Conservation (phyloP, 2,113 vertebrate species). For the Boulengeromyrus knoepffleri region DNA sequence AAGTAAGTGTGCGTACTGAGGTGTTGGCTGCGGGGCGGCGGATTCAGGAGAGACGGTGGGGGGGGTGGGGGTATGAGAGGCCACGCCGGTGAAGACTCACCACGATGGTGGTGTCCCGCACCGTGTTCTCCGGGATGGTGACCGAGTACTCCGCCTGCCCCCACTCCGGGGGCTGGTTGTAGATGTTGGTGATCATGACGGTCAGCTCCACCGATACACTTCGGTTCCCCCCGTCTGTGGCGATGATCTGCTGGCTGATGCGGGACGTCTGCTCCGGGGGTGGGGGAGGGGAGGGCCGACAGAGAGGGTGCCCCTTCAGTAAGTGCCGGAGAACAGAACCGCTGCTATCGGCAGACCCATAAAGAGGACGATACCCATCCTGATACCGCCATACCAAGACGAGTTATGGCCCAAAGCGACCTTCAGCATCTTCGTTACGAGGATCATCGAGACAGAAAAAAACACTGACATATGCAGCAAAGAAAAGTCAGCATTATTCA, state of each 20-base stretch:
- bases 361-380: not conserved
- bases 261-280: slow-evolving; percentile 46
- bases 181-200: slow-evolving; percentile 69
- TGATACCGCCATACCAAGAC: slow-evolving; percentile 3
- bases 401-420: not conserved
- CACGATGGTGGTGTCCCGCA: slow-evolving; percentile 69
- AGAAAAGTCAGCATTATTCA: slow-evolving; percentile 38
- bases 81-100: slow-evolving; percentile 47
- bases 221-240: slow-evolving; percentile 73
- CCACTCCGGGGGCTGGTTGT: slow-evolving; percentile 78
- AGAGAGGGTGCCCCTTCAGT: not conserved
- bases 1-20: slow-evolving; percentile 18
- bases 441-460: slow-evolving; percentile 25
- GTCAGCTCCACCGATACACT: slow-evolving; percentile 74
- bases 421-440: slow-evolving; percentile 23
- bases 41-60: not conserved
- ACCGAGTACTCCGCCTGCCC: slow-evolving; percentile 70
- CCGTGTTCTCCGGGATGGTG: slow-evolving; percentile 72
- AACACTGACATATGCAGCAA: slow-evolving; percentile 27
- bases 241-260: slow-evolving; percentile 65
- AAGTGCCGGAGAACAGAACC: too few species aligned
- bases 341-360: not conserved
- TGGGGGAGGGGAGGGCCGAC: not conserved
- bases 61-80: not conserved
- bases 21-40: not conserved